Base-by-base conservation (phyloP, 2,113 vertebrate species). In the Plestiodon gilberti region DNA sequence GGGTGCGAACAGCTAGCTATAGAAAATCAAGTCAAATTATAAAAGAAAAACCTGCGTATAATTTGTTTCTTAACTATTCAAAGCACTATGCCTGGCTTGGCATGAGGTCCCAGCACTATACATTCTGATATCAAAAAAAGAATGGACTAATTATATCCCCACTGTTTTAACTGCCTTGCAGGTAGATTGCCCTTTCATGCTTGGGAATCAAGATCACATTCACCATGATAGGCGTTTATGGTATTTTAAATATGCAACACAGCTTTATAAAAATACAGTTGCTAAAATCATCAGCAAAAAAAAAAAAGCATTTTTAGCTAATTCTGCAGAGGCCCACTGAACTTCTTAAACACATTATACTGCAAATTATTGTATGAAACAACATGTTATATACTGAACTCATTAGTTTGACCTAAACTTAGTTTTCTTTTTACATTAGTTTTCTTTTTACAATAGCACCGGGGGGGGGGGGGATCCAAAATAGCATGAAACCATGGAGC, bases 1-100 rank as follows among this genome's bases (percentile, higher is more conserved):
- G 89, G 20, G 81, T 25, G 92, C 84, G 96, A 95, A 89, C 96
- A 97, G 28, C 92, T 91, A 88, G 94, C 97, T 97, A 92, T 1
- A 0, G 86, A 80, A n/a, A 15, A 81, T 3, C n/a, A 73, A 86
- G 57, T 30, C 23, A 85, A 69, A 79, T 75, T 79, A 86, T 74
- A 81, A 18, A 65, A 3, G 38, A 52, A 35, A 77, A 40, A 55
- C 4, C 10, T 78, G 25, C 64, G 28, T 23, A 30, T 40, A 65
- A 6, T 81, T 81, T 78, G 17, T 57, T 70, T 14, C 43, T 22
- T 70, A 64, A 52, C 3, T 28, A 0, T 0, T 2, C 62, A 48
- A 52, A 57, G 4, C 0, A 1, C 2, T 2, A 40, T 28, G 23
- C 18, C 14, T 48, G 2, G 28, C 30, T n/a, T 75, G 11, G 25